Base-by-base conservation (phyloP, 1,140 invertebrate species). In the Whitmania pigra region DNA sequence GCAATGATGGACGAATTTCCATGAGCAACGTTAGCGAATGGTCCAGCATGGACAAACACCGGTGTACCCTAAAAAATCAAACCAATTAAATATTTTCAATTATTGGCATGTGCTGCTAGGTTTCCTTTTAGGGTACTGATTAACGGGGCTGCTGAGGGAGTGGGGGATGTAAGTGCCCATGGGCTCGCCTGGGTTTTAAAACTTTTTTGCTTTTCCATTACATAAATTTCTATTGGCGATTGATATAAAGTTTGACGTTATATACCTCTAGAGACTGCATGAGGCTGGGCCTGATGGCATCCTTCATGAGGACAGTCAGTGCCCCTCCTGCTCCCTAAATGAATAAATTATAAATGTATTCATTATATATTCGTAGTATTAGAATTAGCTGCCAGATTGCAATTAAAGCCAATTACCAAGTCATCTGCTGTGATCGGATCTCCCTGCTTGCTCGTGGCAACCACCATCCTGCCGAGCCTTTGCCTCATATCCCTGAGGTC, bases 11-110 rank as follows among this genome's bases (percentile, higher is more conserved):
- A 98, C 4, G 92, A 96, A 80, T 93, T 95, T 36, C 95, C 95
- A 85, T 98, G 94, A 0, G 95, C 95, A 79, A 98, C 98, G 82
- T 99, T 99, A 25, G 96, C 95, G 85, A 99, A 99, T 2, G 96
- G 96, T 40, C 94, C 94, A 15, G 93, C 88, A 83, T 98, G 95
- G 0, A 99, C 93, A 75, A 99, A 86, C 9, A 97, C 92, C 0
- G 93, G 92, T 0, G 91, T 84, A 22, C 84, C 84, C 82, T 84
- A 71, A 15, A 17, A 43, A 43, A 43, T 43, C 40, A 17, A 49
- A 49, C 13, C 43, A 11, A 49, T 15, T 49, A 1, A 11, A 49
- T 17, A 49, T 49, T 3, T 17, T 15, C 9, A 49, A 49, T 17
- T 17, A 0, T 20, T 63, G 60, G 18, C 13, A 57, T 3, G 55